Evolutionary conservation across 2,797 vertebrate genomes (phyloP).

Genomic region (Parambassis ranga): DNA sequence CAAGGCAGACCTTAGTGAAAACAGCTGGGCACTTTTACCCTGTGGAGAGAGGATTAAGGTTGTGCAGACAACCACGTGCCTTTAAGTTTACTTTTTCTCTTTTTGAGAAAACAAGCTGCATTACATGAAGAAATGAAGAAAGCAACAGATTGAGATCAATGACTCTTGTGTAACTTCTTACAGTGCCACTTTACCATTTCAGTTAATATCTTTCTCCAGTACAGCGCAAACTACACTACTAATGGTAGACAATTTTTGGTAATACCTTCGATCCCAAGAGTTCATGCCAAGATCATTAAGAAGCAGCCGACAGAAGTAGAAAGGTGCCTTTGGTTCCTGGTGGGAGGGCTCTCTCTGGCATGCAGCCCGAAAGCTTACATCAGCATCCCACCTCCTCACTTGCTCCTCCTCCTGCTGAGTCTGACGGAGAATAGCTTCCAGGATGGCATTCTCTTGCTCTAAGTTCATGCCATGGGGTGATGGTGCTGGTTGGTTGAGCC

Average conservation of each 20-base stretch:
- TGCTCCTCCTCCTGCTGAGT: slow-evolving; percentile 85
- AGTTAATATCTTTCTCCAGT: not conserved
- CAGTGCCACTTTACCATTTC: not conserved
- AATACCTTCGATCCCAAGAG: slow-evolving; percentile 97
- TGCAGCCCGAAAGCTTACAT: slow-evolving; percentile 78
- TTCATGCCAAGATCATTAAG: slow-evolving; percentile 97
- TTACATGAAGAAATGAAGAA: slow-evolving; percentile 16
- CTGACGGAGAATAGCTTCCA: slow-evolving; percentile 86
- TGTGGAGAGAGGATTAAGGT: slow-evolving; percentile 75
- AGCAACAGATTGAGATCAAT: not conserved
- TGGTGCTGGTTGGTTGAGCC: slow-evolving; percentile 88
- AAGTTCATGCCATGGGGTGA: slow-evolving; percentile 88
- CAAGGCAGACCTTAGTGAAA: slow-evolving; percentile 65
- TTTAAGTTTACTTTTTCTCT: slow-evolving; percentile 58
- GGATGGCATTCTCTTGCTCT: slow-evolving; percentile 87
- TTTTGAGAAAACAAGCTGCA: slow-evolving; percentile 39
- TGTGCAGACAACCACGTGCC: slow-evolving; percentile 52
- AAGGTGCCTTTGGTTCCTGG: slow-evolving; percentile 87
- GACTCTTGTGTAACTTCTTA: not conserved
- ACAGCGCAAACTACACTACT: not conserved
- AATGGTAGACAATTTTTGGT: not conserved
- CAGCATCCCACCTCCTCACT: slow-evolving; percentile 74
- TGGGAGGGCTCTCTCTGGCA: slow-evolving; percentile 82
- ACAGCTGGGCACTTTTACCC: slow-evolving; percentile 72
- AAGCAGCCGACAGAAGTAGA: slow-evolving; percentile 94